Percentiles rank a stretch among this genome's conserved stretches.
phyloP scores from a whole-genome alignment of 2,888 invertebrate species.

The Lymantria monacha region DNA sequence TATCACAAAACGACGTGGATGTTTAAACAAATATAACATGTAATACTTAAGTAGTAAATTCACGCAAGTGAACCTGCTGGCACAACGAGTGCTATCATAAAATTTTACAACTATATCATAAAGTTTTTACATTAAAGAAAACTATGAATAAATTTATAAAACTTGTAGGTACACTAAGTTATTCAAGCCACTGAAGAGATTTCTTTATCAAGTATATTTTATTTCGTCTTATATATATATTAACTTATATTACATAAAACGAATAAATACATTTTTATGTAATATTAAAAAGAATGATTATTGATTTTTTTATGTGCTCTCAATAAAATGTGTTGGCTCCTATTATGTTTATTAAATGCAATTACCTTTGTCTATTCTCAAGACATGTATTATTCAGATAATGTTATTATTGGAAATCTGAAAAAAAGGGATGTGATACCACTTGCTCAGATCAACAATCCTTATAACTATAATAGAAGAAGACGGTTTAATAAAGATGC shows the following conservation, averaged over 20 bases:
- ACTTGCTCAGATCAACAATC: conserved; percentile 15
- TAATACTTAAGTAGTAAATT: too few relatives aligned
- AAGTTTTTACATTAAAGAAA: too few relatives aligned
- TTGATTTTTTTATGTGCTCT: too few relatives aligned
- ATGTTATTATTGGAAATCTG: conserved; percentile 22
- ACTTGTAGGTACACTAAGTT: too few relatives aligned
- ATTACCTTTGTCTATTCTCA: conserved; percentile 3
- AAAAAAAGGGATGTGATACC: conserved; percentile 26
- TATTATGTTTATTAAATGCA: neutral
- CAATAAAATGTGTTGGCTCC: neutral
- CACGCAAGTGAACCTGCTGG: too few relatives aligned
- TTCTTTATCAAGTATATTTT: neutral
- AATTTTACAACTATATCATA: too few relatives aligned
- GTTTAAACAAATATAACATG: too few relatives aligned
- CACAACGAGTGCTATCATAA: too few relatives aligned
- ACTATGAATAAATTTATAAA: too few relatives aligned
- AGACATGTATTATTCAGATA: conserved; percentile 19
- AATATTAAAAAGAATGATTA: neutral
- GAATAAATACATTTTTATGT: neutral
- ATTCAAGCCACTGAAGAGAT: too few relatives aligned
- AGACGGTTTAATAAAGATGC: conserved; percentile 6
- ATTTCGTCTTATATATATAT: neutral
- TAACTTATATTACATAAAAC: too few relatives aligned
- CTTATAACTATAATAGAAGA: conserved; percentile 11
- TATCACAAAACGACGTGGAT: too few relatives aligned